Base-by-base conservation (phyloP, 2,797 vertebrate genomes). In the Gallirallus australis region DNA sequence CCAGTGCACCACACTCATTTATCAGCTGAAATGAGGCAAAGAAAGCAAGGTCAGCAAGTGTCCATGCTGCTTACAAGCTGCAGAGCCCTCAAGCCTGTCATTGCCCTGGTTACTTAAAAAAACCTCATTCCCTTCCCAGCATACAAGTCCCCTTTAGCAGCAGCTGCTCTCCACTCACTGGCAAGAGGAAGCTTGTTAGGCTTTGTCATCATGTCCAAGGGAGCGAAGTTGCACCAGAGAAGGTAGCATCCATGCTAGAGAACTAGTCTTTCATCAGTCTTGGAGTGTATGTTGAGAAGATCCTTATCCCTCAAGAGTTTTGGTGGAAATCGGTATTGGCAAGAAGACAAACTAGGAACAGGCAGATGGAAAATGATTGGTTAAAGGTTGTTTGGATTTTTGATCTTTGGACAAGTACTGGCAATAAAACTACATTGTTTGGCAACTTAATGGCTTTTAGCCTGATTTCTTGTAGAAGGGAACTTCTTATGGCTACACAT, bases 11-110 rank as follows among this genome's bases (percentile, higher is more conserved):
- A 82, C 31, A 7, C 86, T 97, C 96, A 97, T 97, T 97, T 97
- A 95, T 97, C 96, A 97, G 96, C 91, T 93, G 97, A 97, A 97
- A 97, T 95, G 97, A 97, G 93, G 96, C 96, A 97, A 86, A 90
- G 93, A 92, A 96, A 95, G 96, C 18, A 20, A 94, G 94, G 96
- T 96, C 95, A 96, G 69, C 17, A 16, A 93, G 73, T 86, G 93
- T 92, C 96, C 86, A 76, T 61, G 45, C 84, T 82, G 82, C 80
- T 96, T 95, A 89, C 60, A 90, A 93, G 89, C 90, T 94, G 82
- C 96, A 92, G 88, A 97, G 81, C 91, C 59, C 72, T 96, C 84
- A 70, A 86, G 79, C 64, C 93, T 96, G 90, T 96, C 82, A 81
- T 73, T 95, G 89, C 91, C 79, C 72, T 75, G 64, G 89, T 95